Base-by-base conservation (phyloP, 2,113 vertebrate species). In the Platysteira castanea region DNA sequence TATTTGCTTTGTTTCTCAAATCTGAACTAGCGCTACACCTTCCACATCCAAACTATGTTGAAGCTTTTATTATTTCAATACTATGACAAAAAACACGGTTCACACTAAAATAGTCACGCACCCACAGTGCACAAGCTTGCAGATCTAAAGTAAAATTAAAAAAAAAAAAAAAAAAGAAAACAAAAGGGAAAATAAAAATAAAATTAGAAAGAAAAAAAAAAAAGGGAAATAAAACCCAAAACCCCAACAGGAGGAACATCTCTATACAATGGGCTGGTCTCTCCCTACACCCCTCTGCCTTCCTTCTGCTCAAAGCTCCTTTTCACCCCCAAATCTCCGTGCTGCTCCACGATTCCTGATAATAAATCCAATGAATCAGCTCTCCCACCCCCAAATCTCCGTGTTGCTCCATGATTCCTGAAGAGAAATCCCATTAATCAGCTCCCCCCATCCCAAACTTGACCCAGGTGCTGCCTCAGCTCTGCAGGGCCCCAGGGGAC, bases 101-200 rank as follows among this genome's bases (percentile, higher is more conserved):
- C 98, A 99, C 99, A 99, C 98, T 98, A 99, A 98, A 98, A 98
- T 98, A 99, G 96, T 98, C 98, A 99, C 99, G 98, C 99, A 98
- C 98, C 98, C 99, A 99, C 99, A 99, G 99, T 99, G 99, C 98
- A 99, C 99, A 99, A 99, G 99, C 99, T 99, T 98, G 98, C 99
- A 99, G 98, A 97, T 98, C 98, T 99, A 98, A 98, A 98, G 98
- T 96, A 98, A 97, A 97, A 97, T 91, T 89, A 56, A 89, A 61
- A 71, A 84, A 27, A 97, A 95, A 68, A 35, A 63, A 96, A 35
- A 57, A 96, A 92, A 78, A 47, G 1, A 52, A 78, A 64, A 31
- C 0, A 46, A 68, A 83, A 16, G 96, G 35, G 97, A 65, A 78
- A 22, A 96, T 22, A 67, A 60, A 9, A 8, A 13, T 4, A 64